phyloP scores from a whole-genome alignment of 2,797 vertebrate genomes.

The Notamacropus eugenii region DNA sequence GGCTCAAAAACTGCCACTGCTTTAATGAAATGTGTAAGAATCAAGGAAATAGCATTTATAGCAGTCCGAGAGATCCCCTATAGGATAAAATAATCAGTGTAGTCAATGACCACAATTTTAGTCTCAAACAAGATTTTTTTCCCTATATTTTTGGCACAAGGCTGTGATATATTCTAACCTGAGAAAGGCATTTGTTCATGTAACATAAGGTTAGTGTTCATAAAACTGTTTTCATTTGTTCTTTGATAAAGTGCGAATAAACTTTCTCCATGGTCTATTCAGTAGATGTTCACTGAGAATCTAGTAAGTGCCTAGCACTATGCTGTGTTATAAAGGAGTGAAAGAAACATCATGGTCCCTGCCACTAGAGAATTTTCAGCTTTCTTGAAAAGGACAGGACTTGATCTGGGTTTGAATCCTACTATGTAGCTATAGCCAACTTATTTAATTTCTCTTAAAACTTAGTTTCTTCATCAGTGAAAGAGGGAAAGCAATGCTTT shows the following conservation, averaged over 20 bases:
- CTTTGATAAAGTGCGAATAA: background rate
- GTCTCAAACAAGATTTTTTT: background rate
- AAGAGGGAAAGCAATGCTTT: background rate
- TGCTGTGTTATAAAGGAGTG: background rate
- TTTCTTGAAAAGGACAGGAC: background rate
- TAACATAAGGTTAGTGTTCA: background rate
- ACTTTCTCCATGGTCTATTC: background rate
- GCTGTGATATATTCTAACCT: background rate
- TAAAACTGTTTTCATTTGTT: background rate
- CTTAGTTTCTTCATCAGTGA: background rate
- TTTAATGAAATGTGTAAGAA: background rate
- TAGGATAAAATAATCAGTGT: background rate
- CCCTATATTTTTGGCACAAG: background rate
- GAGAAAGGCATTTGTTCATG: constrained; percentile 5
- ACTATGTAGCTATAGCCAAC: background rate
- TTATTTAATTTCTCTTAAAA: background rate
- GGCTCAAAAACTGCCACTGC: background rate
- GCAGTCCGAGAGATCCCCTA: background rate
- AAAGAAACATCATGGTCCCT: constrained; percentile 12
- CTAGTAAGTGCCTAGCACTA: background rate
- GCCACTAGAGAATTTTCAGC: background rate
- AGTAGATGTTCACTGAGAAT: background rate
- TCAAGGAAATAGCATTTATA: background rate
- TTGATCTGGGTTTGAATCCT: background rate
- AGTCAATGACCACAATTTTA: background rate